Conservation (phyloP, 1,140 invertebrate genomes). For the Drosophila willistoni region DNA sequence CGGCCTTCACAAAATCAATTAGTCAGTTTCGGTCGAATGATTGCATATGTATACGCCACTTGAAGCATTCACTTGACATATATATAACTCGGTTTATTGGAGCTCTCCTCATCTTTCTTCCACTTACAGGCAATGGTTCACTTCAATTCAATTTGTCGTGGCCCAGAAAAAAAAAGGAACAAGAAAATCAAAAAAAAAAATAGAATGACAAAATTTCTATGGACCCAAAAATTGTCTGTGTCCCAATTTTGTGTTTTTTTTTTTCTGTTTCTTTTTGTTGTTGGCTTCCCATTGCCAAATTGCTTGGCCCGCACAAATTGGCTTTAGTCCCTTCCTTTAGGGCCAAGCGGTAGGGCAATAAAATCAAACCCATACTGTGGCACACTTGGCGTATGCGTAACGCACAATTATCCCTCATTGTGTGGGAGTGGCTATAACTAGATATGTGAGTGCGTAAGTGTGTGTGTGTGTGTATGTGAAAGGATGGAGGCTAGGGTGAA, state of each 20-base stretch:
- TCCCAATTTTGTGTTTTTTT: conserved; percentile 44
- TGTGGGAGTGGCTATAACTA: conserved; percentile 57
- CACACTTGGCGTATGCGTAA: conserved; percentile 73
- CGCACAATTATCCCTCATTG: conserved; percentile 75
- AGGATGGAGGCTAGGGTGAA: neutral
- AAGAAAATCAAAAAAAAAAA: conserved; percentile 46
- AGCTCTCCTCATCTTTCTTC: no score
- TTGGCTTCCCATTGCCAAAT: conserved; percentile 62
- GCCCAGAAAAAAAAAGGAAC: conserved; percentile 13
- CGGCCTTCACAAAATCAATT: conserved; percentile 63
- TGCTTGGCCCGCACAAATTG: conserved; percentile 68
- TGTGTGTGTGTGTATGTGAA: neutral
- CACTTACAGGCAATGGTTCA: conserved; percentile 21
- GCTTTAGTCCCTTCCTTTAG: conserved; percentile 26
- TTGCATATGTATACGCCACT: conserved; percentile 25
- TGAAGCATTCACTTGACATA: conserved; percentile 43
- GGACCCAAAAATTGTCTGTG: conserved; percentile 38
- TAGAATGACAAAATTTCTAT: conserved; percentile 43
- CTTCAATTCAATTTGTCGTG: conserved; percentile 58
- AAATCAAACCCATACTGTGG: conserved; percentile 62
- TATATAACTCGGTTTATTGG: conserved; percentile 8
- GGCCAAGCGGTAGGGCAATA: conserved; percentile 50
- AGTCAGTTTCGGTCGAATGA: conserved; percentile 49
- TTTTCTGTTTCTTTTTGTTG: conserved; percentile 17
- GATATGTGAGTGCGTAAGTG: neutral